Evolutionary conservation across 2,888 invertebrate genomes (phyloP).

Genomic region (Panorpa germanica): DNA sequence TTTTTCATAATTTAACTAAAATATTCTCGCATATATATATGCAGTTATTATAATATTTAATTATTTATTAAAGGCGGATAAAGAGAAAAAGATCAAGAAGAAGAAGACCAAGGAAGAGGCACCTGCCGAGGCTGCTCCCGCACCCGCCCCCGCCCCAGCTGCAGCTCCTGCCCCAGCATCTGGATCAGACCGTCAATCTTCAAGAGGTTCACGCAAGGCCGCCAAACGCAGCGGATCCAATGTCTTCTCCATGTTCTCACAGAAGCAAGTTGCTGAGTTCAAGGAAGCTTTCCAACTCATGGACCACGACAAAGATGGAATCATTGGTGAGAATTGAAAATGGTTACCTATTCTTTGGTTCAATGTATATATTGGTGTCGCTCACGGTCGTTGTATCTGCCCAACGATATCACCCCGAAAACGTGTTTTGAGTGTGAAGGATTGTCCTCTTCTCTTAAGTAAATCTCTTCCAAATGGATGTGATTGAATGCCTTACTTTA

Average conservation of each 20-base stretch:
- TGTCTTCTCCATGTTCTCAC: constrained; percentile 94
- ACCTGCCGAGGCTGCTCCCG: constrained; percentile 43
- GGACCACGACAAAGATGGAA: constrained; percentile 90
- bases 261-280: constrained; percentile 91
- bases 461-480: too few relatives aligned
- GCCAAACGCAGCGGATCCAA: constrained; percentile 85
- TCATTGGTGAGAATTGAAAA: too few relatives aligned
- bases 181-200: constrained; percentile 48
- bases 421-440: too few relatives aligned
- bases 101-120: constrained; percentile 65
- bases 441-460: too few relatives aligned
- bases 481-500: too few relatives aligned
- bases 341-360: too few relatives aligned
- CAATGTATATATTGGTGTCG: too few relatives aligned
- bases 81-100: constrained; percentile 83
- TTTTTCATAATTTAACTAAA: too few relatives aligned
- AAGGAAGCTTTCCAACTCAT: constrained; percentile 93
- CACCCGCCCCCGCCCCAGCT: constrained; percentile 47
- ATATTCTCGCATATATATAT: too few relatives aligned
- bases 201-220: constrained; percentile 60
- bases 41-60: too few relatives aligned
- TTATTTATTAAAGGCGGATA: constrained; percentile 70
- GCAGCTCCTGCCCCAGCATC: constrained; percentile 40
- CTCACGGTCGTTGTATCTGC: too few relatives aligned
- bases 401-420: too few relatives aligned